These are phyloP conservation scores for Oryzias curvinotus DNA, from an alignment of 2,113 vertebrate species.

Conservation along the genomic window DNA sequence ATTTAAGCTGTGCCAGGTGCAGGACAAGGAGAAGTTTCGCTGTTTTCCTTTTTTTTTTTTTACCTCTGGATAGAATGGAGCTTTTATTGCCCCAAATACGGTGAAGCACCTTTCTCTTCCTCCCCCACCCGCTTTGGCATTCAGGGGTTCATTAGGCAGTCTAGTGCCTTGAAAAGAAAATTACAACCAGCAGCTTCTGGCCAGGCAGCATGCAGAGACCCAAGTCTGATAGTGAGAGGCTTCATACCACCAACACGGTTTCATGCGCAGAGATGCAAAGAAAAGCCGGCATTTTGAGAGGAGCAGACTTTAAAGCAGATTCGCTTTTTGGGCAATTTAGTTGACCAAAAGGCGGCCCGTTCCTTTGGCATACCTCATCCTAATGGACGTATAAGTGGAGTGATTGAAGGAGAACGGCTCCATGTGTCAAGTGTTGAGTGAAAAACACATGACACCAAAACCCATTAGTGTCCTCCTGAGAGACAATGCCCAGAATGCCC, in stretches of 20 bases:
- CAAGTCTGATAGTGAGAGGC: conserved; percentile 7
- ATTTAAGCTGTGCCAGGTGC: conserved; percentile 75
- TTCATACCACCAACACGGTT: conserved; percentile 31
- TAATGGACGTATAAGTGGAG: conserved; percentile 85
- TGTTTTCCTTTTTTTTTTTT: conserved; percentile 53
- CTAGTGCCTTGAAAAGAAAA: conserved; percentile 45
- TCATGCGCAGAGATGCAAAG: conserved; percentile 20
- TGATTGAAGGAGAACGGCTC: conserved; percentile 82
- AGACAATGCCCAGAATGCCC: conserved; percentile 86
- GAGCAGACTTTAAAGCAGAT: conserved; percentile 40
- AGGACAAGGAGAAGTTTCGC: conserved; percentile 66
- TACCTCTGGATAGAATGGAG: conserved; percentile 49
- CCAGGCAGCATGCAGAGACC: conserved; percentile 6
- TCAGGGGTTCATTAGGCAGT: conserved; percentile 65
- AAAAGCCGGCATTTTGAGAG: conserved; percentile 26
- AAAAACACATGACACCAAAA: conserved; percentile 88
- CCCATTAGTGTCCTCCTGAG: conserved; percentile 88
- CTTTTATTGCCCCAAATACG: conserved; percentile 69
- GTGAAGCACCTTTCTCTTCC: conserved; percentile 5
- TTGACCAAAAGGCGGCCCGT: conserved; percentile 72
- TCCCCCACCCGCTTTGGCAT: conserved; percentile 55
- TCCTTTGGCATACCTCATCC: conserved; percentile 81
- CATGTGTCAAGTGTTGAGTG: conserved; percentile 86
- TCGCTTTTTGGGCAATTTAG: conserved; percentile 69
- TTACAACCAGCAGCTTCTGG: conserved; percentile 35